Conservation (phyloP, 2,113 vertebrate genomes). For the Campylorhamphus procurvoides region DNA sequence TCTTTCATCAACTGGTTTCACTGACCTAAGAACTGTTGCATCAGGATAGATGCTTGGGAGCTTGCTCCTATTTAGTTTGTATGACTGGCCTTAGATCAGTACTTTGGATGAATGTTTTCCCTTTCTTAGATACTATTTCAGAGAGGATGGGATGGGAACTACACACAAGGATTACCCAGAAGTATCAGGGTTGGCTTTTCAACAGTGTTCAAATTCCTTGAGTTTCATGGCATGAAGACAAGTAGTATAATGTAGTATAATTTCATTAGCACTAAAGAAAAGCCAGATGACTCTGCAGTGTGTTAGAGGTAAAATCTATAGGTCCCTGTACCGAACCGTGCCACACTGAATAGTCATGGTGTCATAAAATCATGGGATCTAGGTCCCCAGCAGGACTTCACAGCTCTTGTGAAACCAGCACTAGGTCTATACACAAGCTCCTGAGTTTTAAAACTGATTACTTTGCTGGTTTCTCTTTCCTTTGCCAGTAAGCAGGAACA, state of each 20-base stretch:
- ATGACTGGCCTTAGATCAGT: neutral
- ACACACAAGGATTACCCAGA: neutral
- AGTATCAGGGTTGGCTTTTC: neutral
- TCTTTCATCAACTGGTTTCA: neutral
- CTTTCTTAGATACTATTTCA: neutral
- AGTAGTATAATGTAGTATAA: neutral
- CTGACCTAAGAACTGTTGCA: neutral
- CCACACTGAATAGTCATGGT: neutral
- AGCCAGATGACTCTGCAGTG: neutral
- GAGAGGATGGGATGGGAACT: neutral
- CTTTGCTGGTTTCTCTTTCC: neutral
- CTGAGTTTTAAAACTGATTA: neutral
- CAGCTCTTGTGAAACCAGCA: neutral
- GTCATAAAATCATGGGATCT: accelerated
- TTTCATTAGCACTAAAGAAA: neutral
- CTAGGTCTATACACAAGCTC: neutral
- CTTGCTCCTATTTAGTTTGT: neutral
- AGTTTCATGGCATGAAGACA: neutral
- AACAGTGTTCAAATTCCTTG: neutral
- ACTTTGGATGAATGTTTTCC: neutral
- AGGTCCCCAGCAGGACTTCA: neutral
- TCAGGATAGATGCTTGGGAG: neutral
- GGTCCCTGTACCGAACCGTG: neutral
- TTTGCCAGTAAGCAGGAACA: neutral
- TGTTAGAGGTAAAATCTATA: neutral